Base-by-base conservation (phyloP, 1,140 invertebrate species). In the Hestina assimilis region DNA sequence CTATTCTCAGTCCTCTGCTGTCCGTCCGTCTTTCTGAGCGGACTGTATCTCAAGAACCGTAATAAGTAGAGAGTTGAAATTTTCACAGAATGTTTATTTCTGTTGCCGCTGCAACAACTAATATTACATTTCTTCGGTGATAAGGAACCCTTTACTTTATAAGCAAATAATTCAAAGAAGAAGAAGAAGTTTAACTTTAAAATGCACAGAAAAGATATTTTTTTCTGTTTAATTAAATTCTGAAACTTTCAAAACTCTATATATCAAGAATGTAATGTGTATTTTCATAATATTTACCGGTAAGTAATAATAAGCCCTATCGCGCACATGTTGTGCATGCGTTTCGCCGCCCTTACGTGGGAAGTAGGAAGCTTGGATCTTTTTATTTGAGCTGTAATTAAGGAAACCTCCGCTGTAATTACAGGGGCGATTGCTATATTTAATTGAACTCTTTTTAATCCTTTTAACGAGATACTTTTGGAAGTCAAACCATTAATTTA, bases 401-500 rank as follows among this genome's bases (percentile, higher is more conserved):
- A 83, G 73, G 77, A 86, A 86, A 80, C 76, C 74, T 73, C 67
- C 72, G 68, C 65, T 69, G 71, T 88, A 83, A 83, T 84, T 83
- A 83, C 80, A 80, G 82, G 83, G 85, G 83, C 59, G 82, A 77
- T 81, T 76, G 80, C 84, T 88, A 83, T 85, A 88, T 85, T 85
- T 87, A 87, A 84, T 84, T 77, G 62, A 76, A 75, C 66, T 74
- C 74, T 70, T 77, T 73, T 62, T 63, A 57, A 64, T 62, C 47
- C 61, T 47, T 47, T 47, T 31, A 28, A 12, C 31, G 11, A 29
- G 28, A 47, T 15, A 47, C n/a, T 47, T 47, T 47, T 9, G 43
- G 43, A 47, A 28, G 12, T n/a, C n/a, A n/a, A n/a, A n/a, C 11
- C 7, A 43, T 17, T 28, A 19, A 31, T 47, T 7, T 19, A 47